Conservation (phyloP, 2,113 vertebrate species). For the Leuciscus idus region DNA sequence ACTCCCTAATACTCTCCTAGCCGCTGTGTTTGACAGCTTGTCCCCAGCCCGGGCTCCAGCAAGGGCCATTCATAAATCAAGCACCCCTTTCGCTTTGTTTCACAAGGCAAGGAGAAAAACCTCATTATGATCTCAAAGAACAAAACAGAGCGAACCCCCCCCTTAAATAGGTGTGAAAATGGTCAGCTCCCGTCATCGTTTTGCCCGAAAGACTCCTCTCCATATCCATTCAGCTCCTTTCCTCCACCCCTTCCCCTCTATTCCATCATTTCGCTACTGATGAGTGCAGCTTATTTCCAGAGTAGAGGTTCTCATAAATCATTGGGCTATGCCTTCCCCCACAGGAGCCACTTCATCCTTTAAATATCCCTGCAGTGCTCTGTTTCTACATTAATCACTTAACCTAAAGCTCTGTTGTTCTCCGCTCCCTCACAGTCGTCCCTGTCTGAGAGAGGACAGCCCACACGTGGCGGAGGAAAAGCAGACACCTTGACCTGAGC, state of each 20-base stretch:
- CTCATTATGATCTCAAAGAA: constrained; percentile 76
- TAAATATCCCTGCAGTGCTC: constrained; percentile 58
- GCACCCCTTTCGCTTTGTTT: constrained; percentile 70
- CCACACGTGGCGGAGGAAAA: constrained; percentile 20
- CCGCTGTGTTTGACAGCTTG: constrained; percentile 42
- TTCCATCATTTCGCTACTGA: constrained; percentile 52
- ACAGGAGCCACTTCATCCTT: constrained; percentile 56
- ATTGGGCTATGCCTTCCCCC: constrained; percentile 40
- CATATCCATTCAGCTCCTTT: constrained; percentile 8
- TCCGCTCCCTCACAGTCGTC: constrained; percentile 60
- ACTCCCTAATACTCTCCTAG: constrained; percentile 13
- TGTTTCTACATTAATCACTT: constrained; percentile 67
- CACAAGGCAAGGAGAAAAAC: constrained; percentile 77
- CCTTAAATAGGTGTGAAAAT: constrained; percentile 14
- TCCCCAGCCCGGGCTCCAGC: constrained; percentile 66
- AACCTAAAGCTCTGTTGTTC: constrained; percentile 62
- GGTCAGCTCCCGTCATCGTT: neutral
- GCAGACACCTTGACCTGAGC: constrained; percentile 41
- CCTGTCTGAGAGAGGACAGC: constrained; percentile 45
- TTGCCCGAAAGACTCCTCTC: neutral
- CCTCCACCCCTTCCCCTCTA: constrained; percentile 5
- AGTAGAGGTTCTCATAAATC: constrained; percentile 63
- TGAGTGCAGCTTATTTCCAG: constrained; percentile 59
- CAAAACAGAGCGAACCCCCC: constrained; percentile 58
- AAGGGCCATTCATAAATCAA: constrained; percentile 75